A percentile compares a stretch with the other conserved stretches of the same genome.
These are phyloP conservation scores for Lycodopsis pacificus DNA, from an alignment of 2,797 vertebrate genomes.

Conservation along the genomic window DNA sequence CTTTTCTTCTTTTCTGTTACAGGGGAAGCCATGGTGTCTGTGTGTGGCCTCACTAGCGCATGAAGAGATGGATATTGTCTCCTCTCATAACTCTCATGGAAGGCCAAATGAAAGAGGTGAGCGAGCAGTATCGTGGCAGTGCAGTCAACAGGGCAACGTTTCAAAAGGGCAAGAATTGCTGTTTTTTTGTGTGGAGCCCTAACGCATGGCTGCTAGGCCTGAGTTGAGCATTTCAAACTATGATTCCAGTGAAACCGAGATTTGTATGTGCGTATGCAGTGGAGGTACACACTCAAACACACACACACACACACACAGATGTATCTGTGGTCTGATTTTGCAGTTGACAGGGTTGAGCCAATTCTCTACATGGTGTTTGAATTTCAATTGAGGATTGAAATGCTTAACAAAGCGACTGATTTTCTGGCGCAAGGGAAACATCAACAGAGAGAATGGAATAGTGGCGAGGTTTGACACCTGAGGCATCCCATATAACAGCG, in stretches of 20 bases:
- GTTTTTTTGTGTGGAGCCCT: constrained; percentile 46
- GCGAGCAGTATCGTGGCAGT: constrained; percentile 18
- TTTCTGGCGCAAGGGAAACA: not conserved
- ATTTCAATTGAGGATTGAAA: not conserved
- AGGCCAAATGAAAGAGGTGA: constrained; percentile 36
- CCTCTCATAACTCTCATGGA: constrained; percentile 32
- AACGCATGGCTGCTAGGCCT: constrained; percentile 40
- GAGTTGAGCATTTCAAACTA: constrained; percentile 37
- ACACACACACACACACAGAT: not conserved
- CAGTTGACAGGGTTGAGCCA: no score
- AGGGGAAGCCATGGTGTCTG: not conserved
- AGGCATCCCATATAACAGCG: not conserved
- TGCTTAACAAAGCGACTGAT: not conserved
- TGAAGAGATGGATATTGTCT: constrained; percentile 36
- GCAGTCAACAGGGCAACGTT: constrained; percentile 34
- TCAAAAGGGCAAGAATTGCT: constrained; percentile 39
- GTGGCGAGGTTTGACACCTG: not conserved
- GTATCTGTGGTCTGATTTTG: not conserved
- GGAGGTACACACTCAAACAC: not conserved
- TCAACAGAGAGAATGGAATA: not conserved
- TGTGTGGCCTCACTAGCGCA: not conserved
- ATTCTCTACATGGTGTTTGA: not conserved
- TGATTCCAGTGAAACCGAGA: constrained; percentile 26
- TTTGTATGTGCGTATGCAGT: constrained; percentile 9
- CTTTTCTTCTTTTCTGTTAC: not conserved